Evolutionary conservation across 2,888 invertebrate species (phyloP).

Genomic region (Noctua pronuba): DNA sequence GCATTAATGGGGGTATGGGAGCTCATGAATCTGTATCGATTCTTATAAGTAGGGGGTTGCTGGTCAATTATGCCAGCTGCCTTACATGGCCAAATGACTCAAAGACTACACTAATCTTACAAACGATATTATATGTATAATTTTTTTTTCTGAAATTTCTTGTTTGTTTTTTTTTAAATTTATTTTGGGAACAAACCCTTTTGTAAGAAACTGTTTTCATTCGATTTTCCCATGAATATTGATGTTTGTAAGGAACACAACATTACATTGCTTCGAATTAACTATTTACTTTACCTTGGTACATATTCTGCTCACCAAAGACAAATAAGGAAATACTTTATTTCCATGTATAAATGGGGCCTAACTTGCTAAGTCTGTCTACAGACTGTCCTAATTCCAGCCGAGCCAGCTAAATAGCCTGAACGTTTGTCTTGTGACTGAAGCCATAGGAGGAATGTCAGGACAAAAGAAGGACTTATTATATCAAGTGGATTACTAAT

Average conservation of each 20-base stretch:
- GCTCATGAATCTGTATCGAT: constrained; percentile 8
- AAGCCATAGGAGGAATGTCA: constrained; percentile 37
- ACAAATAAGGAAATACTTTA: neutral
- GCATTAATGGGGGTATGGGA: neutral
- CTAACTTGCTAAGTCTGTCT: constrained; percentile 14
- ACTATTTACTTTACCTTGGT: neutral
- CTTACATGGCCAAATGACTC: neutral
- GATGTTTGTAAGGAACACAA: neutral
- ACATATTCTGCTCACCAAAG: neutral
- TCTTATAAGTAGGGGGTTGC: neutral
- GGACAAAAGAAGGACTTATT: neutral
- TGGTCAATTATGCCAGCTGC: neutral
- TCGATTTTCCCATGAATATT: neutral
- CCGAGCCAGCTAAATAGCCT: neutral
- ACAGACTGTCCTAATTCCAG: constrained; percentile 28
- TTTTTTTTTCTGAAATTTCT: neutral
- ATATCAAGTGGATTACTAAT: constrained; percentile 26
- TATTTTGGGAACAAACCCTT: neutral
- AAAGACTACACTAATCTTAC: neutral
- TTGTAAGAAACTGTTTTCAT: neutral
- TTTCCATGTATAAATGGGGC: too few relatives aligned
- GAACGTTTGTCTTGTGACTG: constrained; percentile 15
- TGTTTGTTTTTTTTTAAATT: neutral
- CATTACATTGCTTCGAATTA: neutral
- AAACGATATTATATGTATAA: neutral